Evolutionary conservation across 2,797 vertebrate genomes (phyloP), one percentile per base, ranked within the genome.

Genomic region (Cacajao melanocephalus): DNA sequence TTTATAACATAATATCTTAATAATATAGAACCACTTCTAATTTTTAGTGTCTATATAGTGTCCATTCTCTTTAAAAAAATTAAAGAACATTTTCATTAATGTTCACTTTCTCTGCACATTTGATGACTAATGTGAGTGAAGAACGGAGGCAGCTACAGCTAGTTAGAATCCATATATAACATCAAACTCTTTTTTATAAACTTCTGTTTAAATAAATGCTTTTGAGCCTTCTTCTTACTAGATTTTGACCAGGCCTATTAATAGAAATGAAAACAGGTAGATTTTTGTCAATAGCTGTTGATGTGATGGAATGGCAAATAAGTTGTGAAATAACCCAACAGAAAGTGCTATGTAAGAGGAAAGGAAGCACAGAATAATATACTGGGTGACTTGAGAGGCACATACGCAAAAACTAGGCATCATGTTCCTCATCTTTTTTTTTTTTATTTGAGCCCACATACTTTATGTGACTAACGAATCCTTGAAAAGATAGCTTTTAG

Each of bases 41-140:
- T 70, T 95, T 90, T 94, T 96, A 86, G 52, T 46, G 26, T 79
- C 61, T 36, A 64, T 85, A 64, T 44, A 52, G 14, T 79, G 4
- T 87, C 39, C 20, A 33, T 79, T 90, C 57, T 78, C 36, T 83
- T 75, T 75, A 52, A 64, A 93, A 81, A 81, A 50, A 10, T 82
- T 84, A 28, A 39, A 76, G 91, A 61, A 26, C 10, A 11, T 96
- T 75, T 95, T 95, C 81, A 93, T 73, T 93, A 72, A 88, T 88
- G n/a, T 55, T 75, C 10, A 30, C 3, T 88, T 92, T 94, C 61
- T n/a, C 6, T 1, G 9, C 20, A 26, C 0, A 10, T 10, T 57
- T 41, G n/a, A n/a, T 93, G 52, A 93, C 91, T 84, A 90, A 90
- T 81, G 26, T 81, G 50, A 58, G 7, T 72, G 28, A 73, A 48